These are phyloP conservation scores for Drosophila fungiperda DNA, from an alignment of 2,888 invertebrate genomes.

Conservation along the genomic window DNA sequence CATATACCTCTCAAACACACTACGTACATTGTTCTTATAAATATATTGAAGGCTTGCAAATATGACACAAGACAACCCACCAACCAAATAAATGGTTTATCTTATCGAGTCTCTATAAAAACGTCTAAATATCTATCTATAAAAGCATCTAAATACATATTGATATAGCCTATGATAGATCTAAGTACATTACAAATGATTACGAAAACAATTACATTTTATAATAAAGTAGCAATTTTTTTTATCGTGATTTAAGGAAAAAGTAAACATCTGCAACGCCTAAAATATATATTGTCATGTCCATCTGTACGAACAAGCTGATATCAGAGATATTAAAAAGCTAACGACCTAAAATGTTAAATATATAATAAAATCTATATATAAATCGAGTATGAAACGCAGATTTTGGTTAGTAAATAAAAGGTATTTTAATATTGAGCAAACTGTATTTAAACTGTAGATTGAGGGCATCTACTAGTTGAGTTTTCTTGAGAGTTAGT, in stretches of 20 bases:
- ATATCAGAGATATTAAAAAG: neutral
- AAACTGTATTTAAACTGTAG: neutral
- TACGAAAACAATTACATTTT: neutral
- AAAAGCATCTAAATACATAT: neutral
- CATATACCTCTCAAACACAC: neutral
- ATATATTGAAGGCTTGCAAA: constrained; percentile 5
- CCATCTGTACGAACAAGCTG: neutral
- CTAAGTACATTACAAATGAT: neutral
- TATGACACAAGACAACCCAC: neutral
- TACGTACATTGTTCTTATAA: neutral
- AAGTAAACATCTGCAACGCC: neutral
- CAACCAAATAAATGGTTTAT: neutral
- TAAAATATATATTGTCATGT: neutral
- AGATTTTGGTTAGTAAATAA: neutral
- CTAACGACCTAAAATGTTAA: neutral
- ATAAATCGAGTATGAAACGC: too few species aligned
- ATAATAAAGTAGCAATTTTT: neutral
- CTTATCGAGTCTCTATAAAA: neutral
- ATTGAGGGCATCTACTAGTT: neutral
- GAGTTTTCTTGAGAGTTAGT: neutral
- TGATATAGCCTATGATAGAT: neutral
- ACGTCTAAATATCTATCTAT: too few species aligned
- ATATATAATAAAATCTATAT: neutral
- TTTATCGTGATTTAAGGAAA: neutral
- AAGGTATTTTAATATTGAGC: neutral